Conservation (phyloP, 2,888 invertebrate species). For the Pollenia amentaria region DNA sequence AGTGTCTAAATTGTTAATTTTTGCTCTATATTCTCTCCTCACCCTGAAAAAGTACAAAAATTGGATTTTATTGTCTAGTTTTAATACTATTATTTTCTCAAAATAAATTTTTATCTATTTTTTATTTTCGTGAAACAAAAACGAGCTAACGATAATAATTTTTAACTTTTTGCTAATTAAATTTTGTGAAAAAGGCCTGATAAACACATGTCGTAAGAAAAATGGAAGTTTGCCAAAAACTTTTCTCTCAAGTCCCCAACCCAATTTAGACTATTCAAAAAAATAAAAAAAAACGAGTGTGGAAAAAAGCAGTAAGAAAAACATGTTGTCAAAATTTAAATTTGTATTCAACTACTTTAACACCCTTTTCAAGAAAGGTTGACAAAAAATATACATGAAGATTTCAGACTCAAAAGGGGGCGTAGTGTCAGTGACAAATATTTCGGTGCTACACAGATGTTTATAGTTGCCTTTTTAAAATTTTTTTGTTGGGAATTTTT, state of each 20-base stretch:
- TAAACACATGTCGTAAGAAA: constrained; percentile 56
- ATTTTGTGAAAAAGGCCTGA: constrained; percentile 54
- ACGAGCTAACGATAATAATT: background rate
- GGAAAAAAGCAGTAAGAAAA: background rate
- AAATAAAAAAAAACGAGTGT: background rate
- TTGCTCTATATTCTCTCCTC: background rate
- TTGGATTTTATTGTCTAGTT: background rate
- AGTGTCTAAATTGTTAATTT: constrained; percentile 34
- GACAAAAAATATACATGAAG: background rate
- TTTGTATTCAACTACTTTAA: constrained; percentile 6
- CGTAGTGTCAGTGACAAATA: background rate
- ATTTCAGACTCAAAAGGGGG: background rate
- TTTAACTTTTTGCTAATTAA: constrained; percentile 57
- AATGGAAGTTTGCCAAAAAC: constrained; percentile 67
- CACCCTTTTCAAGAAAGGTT: background rate
- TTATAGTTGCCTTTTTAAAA: background rate
- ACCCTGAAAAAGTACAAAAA: background rate
- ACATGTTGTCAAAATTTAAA: constrained; percentile 8
- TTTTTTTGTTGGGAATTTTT: background rate
- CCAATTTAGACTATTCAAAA: background rate
- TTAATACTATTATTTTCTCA: constrained; percentile 29
- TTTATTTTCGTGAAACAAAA: background rate
- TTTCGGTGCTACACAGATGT: constrained; percentile 19
- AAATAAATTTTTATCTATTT: constrained; percentile 5
- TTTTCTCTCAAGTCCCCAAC: constrained; percentile 6